These are phyloP conservation scores for Elmis aenea DNA, from an alignment of 2,888 invertebrate genomes.

Conservation along the genomic window DNA sequence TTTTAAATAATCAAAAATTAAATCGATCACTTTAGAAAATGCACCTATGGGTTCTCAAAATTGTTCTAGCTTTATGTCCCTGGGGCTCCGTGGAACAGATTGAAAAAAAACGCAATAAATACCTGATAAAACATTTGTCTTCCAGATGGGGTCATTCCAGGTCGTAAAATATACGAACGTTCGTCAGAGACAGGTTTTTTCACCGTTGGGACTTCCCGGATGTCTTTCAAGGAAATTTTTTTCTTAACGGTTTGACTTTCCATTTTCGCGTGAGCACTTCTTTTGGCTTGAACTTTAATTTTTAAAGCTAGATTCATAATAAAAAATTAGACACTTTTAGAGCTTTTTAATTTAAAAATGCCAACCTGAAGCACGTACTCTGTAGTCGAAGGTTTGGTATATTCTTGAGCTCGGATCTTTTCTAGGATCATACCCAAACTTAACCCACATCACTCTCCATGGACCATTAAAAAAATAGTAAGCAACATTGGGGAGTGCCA, in stretches of 20 bases:
- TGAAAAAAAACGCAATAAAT: too few relatives aligned
- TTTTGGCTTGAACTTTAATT: conserved; percentile 50
- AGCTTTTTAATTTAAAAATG: too few relatives aligned
- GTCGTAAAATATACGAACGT: conserved; percentile 57
- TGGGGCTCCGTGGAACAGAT: too few relatives aligned
- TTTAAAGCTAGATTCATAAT: conserved; percentile 50
- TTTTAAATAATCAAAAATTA: too few relatives aligned
- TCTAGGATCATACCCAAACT: conserved; percentile 87
- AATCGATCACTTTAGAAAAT: too few relatives aligned
- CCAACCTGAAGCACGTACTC: conserved; percentile 60
- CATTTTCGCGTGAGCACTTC: conserved; percentile 44
- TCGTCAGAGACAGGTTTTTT: conserved; percentile 39
- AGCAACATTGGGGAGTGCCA: conserved; percentile 75
- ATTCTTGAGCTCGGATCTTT: conserved; percentile 70
- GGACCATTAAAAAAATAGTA: conserved; percentile 87
- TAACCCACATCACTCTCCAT: conserved; percentile 88
- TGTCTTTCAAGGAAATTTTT: conserved; percentile 21
- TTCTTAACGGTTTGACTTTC: conserved; percentile 31
- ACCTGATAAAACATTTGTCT: conserved; percentile 89
- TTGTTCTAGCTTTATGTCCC: too few relatives aligned
- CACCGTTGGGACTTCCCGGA: conserved; percentile 28
- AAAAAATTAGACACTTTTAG: conserved; percentile 4
- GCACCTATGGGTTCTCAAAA: too few relatives aligned
- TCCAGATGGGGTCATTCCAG: conserved; percentile 72
- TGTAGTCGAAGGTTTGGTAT: conserved; percentile 86